Conservation (phyloP, 2,797 vertebrate species). For the Clarias laeviceps region DNA sequence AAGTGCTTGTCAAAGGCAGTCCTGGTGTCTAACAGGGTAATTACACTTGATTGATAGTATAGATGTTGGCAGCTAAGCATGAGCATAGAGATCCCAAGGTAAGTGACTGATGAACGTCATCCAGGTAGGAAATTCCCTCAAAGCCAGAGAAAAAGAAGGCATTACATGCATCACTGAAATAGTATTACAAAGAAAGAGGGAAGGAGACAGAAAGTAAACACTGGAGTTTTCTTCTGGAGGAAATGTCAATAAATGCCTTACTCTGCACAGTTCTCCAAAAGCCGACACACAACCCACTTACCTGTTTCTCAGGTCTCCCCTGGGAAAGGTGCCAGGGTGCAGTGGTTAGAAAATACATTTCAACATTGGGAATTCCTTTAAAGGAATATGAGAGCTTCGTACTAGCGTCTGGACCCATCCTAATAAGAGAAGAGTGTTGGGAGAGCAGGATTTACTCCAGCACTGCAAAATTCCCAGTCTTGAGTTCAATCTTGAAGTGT, state of each 20-base stretch:
- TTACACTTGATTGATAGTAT: conserved; percentile 31
- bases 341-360: neutral
- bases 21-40: conserved; percentile 17
- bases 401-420: neutral
- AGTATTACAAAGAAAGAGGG: neutral
- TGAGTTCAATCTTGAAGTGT: neutral
- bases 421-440: neutral
- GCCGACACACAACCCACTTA: conserved; percentile 9
- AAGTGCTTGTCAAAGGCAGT: conserved; percentile 27
- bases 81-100: neutral
- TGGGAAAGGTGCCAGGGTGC: neutral
- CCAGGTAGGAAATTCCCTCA: conserved; percentile 2
- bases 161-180: conserved; percentile 14
- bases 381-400: neutral
- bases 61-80: conserved; percentile 3
- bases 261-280: neutral
- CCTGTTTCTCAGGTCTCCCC: conserved; percentile 24
- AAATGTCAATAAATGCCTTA: neutral
- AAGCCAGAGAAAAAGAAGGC: neutral
- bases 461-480: neutral
- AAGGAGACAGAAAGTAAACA: conserved; percentile 9
- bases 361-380: neutral
- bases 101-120: neutral
- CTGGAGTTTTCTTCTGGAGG: neutral
- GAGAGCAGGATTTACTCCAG: neutral